Evolutionary conservation across 2,113 vertebrate genomes (phyloP).

Genomic region (Prochilodus magdalenae): DNA sequence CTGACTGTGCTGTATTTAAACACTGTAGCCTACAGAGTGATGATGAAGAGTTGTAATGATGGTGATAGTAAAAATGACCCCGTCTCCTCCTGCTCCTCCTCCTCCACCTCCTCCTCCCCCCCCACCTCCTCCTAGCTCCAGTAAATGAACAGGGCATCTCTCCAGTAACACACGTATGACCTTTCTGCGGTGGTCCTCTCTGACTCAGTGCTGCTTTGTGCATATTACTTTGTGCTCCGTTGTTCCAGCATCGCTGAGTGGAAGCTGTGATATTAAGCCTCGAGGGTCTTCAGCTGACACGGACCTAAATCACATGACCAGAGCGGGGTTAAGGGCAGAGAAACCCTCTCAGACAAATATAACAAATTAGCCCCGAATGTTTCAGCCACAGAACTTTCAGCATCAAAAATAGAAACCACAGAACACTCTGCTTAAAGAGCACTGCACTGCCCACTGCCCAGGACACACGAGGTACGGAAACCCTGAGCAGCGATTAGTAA

Average conservation of each 20-base stretch:
- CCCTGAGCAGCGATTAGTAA: too few species aligned
- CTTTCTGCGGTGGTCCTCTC: not conserved
- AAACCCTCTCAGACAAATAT: conserved; percentile 4
- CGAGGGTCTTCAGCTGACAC: conserved; percentile 2
- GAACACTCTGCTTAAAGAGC: not conserved
- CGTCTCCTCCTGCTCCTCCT: not conserved
- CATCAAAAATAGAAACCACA: not conserved
- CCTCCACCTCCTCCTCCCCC: too few species aligned
- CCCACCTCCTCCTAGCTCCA: not conserved
- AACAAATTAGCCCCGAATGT: not conserved
- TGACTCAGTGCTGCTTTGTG: not conserved
- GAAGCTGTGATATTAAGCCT: conserved; percentile 32
- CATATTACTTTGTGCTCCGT: not conserved
- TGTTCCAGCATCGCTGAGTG: conserved; percentile 18
- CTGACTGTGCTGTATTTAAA: not conserved
- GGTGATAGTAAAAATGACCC: not conserved
- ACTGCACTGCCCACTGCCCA: too few species aligned
- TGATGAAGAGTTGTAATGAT: not conserved
- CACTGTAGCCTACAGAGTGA: not conserved
- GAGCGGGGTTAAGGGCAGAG: conserved; percentile 13
- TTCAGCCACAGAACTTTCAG: not conserved
- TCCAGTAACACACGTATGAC: not conserved
- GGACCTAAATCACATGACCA: not conserved
- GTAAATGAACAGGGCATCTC: not conserved
- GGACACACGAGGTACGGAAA: too few species aligned